Base-by-base conservation (phyloP, 2,113 vertebrate genomes). In the Melanerpes aurifrons region DNA sequence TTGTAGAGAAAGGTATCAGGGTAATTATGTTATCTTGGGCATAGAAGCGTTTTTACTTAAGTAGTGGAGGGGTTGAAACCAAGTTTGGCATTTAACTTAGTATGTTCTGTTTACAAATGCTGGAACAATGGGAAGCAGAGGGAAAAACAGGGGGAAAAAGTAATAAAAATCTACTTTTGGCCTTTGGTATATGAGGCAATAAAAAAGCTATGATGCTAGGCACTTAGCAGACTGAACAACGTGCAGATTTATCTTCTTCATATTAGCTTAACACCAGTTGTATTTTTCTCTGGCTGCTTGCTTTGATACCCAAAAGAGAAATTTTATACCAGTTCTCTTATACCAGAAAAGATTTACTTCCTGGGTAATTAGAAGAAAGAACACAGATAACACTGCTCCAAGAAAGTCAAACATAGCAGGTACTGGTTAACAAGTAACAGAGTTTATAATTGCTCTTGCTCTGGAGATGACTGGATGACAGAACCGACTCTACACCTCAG, bases 391-490 rank as follows among this genome's bases (percentile, higher is more conserved):
- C 61, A 7, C 28, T 66, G 28, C 16, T 22, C 35, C 37, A 32
- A 79, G 35, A 29, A 63, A 21, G 32, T 28, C 45, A 35, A 40
- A 84, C 4, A 3, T 1, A 47, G 32, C 11, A 50, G 0, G 0
- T 9, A 8, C 8, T 59, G 24, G 89, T 93, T 89, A 96, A 94
- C 67, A 54, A 94, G 75, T 94, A 94, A 91, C 82, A 76, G 82
- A 82, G 19, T 45, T 70, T 84, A 58, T 59, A 93, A 75, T 48
- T 62, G 90, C 19, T 2, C 56, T 35, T 5, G 6, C 31, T 89
- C 45, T 28, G 6, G 11, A 61, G 45, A 86, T 57, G 2, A 58
- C 14, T 1, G 0, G 0, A 7, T 14, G 22, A 40, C 57, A n/a
- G 10, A 35, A 21, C 29, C 76, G 70, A 86, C 59, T 67, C 87